Evolutionary conservation across 1,140 invertebrate genomes (phyloP).

Genomic region (Euura lappo): DNA sequence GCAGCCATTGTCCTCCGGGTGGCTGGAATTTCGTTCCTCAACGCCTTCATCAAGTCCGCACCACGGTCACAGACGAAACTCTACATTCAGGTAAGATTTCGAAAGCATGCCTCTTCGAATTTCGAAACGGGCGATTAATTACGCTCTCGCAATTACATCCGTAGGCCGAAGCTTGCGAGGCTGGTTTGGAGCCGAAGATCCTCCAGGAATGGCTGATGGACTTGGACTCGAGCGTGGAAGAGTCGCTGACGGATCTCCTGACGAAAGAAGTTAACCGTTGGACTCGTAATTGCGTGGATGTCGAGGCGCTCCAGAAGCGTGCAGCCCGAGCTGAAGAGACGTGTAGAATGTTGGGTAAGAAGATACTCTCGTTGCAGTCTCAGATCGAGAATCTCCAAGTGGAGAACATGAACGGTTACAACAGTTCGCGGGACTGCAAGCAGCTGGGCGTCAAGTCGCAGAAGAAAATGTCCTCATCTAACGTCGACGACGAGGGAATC

Average conservation of each 20-base stretch:
- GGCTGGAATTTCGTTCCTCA: conserved; percentile 85
- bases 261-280: conserved; percentile 53
- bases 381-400: conserved; percentile 47
- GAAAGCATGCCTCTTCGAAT: too few species aligned
- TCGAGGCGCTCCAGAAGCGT: conserved; percentile 50
- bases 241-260: conserved; percentile 41
- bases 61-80: conserved; percentile 77
- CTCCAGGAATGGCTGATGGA: conserved; percentile 80
- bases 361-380: conserved; percentile 45
- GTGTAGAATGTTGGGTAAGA: conserved; percentile 50
- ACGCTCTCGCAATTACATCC: too few species aligned
- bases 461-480: conserved; percentile 66
- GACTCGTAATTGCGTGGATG: conserved; percentile 54
- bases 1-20: conserved; percentile 76
- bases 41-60: conserved; percentile 79
- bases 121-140: too few species aligned
- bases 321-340: conserved; percentile 51
- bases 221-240: conserved; percentile 46
- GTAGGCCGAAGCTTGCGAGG: conserved; percentile 58
- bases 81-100: conserved; percentile 78
- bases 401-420: conserved; percentile 49
- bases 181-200: conserved; percentile 52
- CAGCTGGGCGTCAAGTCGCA: conserved; percentile 25
- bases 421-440: conserved; percentile 34
- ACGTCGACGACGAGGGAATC: conserved; percentile 84